Evolutionary conservation across 2,888 invertebrate species (phyloP).

Genomic region (Drosophila parthenogenetica): DNA sequence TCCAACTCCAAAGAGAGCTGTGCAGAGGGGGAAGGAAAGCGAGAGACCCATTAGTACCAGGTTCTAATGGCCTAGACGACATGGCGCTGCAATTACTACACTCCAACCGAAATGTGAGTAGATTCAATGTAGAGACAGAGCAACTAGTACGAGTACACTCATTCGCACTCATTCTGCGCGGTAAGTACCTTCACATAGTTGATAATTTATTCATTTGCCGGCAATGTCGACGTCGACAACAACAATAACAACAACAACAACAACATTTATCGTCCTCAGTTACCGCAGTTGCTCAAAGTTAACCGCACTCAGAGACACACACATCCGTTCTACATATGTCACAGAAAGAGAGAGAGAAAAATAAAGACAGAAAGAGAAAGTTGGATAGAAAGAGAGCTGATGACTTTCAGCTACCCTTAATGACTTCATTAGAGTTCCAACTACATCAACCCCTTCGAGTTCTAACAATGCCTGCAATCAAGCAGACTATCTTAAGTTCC

Average conservation of each 20-base stretch:
- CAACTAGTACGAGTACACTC: constrained; percentile 31
- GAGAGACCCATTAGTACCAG: constrained; percentile 62
- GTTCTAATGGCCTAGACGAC: constrained; percentile 76
- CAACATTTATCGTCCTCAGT: constrained; percentile 64
- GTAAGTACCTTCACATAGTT: constrained; percentile 69
- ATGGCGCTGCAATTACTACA: constrained; percentile 71
- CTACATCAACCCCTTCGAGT: constrained; percentile 43
- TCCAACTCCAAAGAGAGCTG: neutral
- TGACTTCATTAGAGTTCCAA: constrained; percentile 71
- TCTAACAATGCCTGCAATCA: constrained; percentile 55
- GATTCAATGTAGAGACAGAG: constrained; percentile 30
- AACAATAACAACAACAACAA: constrained; percentile 43
- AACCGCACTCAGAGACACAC: constrained; percentile 57
- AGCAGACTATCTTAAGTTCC: constrained; percentile 48
- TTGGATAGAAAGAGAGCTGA: constrained; percentile 14
- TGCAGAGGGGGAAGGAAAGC: neutral
- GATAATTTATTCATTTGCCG: constrained; percentile 78
- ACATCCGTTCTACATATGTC: constrained; percentile 17
- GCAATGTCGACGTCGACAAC: constrained; percentile 33
- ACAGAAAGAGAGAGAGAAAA: neutral
- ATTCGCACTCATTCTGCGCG: constrained; percentile 36
- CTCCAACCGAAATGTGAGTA: constrained; percentile 20
- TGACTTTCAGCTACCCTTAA: constrained; percentile 64
- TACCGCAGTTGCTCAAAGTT: constrained; percentile 61
- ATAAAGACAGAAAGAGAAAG: neutral